Conservation (phyloP, 2,797 vertebrate species). For the Catharus ustulatus region DNA sequence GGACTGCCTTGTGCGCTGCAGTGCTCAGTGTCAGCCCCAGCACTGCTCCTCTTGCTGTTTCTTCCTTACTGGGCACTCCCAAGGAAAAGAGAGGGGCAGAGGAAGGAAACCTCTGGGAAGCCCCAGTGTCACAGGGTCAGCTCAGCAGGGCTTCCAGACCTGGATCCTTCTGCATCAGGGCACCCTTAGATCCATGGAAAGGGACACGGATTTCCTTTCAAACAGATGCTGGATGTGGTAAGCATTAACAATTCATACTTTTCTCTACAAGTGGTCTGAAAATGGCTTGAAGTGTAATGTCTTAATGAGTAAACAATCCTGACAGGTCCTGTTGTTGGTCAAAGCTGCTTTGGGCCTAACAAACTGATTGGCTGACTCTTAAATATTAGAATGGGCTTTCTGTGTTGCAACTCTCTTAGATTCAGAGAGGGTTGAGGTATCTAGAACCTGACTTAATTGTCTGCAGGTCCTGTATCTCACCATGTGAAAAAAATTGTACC, state of each 20-base stretch:
- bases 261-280: neutral
- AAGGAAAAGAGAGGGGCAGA: neutral
- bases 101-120: neutral
- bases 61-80: neutral
- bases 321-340: neutral
- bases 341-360: neutral
- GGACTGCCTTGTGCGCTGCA: neutral
- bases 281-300: neutral
- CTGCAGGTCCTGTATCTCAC: neutral
- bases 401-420: neutral
- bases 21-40: neutral
- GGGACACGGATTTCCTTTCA: neutral
- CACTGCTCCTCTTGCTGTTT: neutral
- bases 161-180: neutral
- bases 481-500: neutral
- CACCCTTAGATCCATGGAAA: accelerated
- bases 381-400: neutral
- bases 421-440: neutral
- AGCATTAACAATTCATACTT: neutral
- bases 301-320: neutral
- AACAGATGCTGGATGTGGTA: neutral
- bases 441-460: neutral
- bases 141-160: neutral
- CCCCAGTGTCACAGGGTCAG: neutral
- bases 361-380: neutral